Conservation (phyloP, 2,113 vertebrate genomes). For the Xiphophorus hellerii region DNA sequence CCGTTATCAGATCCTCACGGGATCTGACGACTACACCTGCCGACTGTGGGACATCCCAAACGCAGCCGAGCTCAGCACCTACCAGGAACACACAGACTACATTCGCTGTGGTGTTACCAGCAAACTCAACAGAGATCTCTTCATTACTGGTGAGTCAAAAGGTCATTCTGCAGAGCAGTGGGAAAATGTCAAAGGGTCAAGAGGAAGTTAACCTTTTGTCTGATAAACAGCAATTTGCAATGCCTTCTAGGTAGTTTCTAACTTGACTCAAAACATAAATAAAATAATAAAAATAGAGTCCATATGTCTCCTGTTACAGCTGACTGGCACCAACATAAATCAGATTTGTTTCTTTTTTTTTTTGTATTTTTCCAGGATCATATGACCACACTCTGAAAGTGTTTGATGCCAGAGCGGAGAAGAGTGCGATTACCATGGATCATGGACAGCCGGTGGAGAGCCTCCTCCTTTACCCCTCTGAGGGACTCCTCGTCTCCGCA, state of each 20-base stretch:
- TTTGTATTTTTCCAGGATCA: constrained; percentile 82
- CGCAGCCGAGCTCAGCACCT: constrained; percentile 81
- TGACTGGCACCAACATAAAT: not conserved
- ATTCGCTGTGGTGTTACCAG: constrained; percentile 90
- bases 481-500: constrained; percentile 94
- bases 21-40: constrained; percentile 92
- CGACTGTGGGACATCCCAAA: constrained; percentile 93
- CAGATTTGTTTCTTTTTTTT: not conserved
- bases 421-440: constrained; percentile 89
- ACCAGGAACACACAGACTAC: constrained; percentile 92
- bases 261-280: not conserved
- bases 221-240: not conserved
- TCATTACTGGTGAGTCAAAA: constrained; percentile 87
- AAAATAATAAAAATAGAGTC: not conserved
- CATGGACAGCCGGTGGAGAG: constrained; percentile 96
- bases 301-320: not conserved
- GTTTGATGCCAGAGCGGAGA: constrained; percentile 88
- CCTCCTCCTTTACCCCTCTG: constrained; percentile 94
- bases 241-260: not conserved
- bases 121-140: constrained; percentile 90
- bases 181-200: not conserved
- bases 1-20: constrained; percentile 89
- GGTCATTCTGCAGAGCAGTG: not conserved
- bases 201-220: constrained; percentile 7
- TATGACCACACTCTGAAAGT: constrained; percentile 96